Base-by-base conservation (phyloP, 1,140 invertebrate species). In the Drosophila kanapiae region DNA sequence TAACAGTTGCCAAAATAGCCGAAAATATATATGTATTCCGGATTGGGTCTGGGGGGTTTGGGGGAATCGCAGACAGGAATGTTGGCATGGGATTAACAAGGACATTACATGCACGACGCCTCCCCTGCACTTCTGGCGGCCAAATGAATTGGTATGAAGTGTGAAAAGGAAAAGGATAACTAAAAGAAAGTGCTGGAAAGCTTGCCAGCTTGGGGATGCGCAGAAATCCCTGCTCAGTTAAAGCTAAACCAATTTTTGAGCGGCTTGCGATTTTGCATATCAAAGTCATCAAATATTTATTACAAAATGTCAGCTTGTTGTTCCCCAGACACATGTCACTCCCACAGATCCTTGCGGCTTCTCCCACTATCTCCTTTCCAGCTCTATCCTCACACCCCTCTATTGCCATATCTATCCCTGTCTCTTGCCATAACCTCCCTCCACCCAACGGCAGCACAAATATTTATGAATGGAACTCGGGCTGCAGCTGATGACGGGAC, bases 221-320 rank as follows among this genome's bases (percentile, higher is more conserved):
- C 16, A 6, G 56, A 56, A 78, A 78, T 70, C 64, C 65, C 65
- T 62, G 57, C 23, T 63, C 51, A 58, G 64, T 70, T 78, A 57
- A 62, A 78, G 58, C 49, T 62, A 78, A 78, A 78, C 65, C 75
- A 78, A 78, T 78, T 78, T 78, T 78, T 78, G 75, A 78, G 75
- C 75, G 75, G 64, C 75, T 61, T 70, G 65, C 65, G 75, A 78
- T 78, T 78, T 78, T 78, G 75, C 78, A 80, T 80, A 80, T 75
- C 70, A 80, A 80, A 80, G 77, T 69, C 77, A 80, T 80, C 77
- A 80, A 80, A 80, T 80, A 80, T 80, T 80, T 80, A 80, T 80
- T 80, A 80, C 62, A 74, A 79, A 75, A 80, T 80, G 78, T 80
- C 77, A 79, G 75, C 75, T 78, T 79, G 76, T 79, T 71, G 77